These are phyloP conservation scores for Ellobius talpinus DNA, from an alignment of 2,113 vertebrate genomes.

Conservation along the genomic window DNA sequence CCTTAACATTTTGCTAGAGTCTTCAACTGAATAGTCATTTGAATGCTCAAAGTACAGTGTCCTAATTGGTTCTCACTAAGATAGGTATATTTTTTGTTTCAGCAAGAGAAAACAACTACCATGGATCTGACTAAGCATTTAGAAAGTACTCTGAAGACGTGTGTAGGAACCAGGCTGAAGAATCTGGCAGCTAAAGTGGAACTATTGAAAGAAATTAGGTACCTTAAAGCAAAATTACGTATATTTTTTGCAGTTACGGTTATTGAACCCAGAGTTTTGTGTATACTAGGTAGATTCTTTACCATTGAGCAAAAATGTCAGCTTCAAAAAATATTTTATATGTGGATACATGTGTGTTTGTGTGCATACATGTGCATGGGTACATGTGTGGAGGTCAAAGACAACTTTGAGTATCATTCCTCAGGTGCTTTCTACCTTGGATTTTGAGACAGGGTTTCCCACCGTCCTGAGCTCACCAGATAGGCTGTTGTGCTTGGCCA, in stretches of 20 bases:
- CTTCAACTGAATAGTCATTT: constrained; percentile 22
- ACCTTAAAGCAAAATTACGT: neutral
- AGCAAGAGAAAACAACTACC: constrained; percentile 85
- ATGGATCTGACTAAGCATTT: constrained; percentile 78
- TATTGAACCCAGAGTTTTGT: neutral
- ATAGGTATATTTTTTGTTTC: constrained; percentile 62
- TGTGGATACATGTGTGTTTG: neutral
- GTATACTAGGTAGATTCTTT: neutral
- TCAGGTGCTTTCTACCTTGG: neutral
- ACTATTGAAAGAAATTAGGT: constrained; percentile 84
- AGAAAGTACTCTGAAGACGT: constrained; percentile 78
- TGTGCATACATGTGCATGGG: neutral
- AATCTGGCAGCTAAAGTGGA: constrained; percentile 85
- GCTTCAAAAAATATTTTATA: constrained; percentile 1
- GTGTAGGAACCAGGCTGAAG: constrained; percentile 78
- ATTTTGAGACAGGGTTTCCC: neutral
- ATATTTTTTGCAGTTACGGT: neutral
- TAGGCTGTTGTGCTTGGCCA: neutral
- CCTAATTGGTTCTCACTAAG: neutral
- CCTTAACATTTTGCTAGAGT: constrained; percentile 52
- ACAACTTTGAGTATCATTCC: neutral
- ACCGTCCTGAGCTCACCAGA: neutral
- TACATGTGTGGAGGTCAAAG: neutral
- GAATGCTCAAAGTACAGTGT: constrained; percentile 51
- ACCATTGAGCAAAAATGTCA: neutral